Evolutionary conservation across 2,888 invertebrate genomes (phyloP), one percentile per base, ranked within the genome.

Genomic region (Fissipunctia ypsillon): DNA sequence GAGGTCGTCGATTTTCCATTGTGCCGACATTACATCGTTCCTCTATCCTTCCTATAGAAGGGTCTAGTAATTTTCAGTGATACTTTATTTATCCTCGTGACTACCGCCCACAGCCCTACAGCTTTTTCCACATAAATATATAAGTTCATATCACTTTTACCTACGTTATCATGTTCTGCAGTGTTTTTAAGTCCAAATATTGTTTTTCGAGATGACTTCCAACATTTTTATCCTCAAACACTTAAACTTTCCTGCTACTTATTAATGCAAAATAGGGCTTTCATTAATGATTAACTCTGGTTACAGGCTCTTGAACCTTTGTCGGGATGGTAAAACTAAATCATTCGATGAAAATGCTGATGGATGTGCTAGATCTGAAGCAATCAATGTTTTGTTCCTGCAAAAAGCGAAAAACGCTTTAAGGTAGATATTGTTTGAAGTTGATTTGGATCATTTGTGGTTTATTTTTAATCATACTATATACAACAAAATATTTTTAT

Each of bases 291-390:
- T 52, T 48, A 6, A 6, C 9, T 57, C 12, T 59, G n/a, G 0
- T 84, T 80, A 52, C 81, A 94, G 95, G 83, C 86, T 91, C 19
- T 88, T 93, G 43, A 86, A 88, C 3, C 93, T 99, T 9, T 98
- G 98, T 31, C 92, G 96, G 3, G 98, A 99, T 86, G 99, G 99
- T 0, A 97, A 97, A 78, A 99, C 99, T 88, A 98, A 98, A 88
- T 98, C 98, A 0, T 99, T 99, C 90, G 99, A 99, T 91, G 97
- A 97, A 66, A 96, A 97, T 66, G 98, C 97, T 3, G 96, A 97
- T 87, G 98, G 98, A 0, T 98, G 98, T 87, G 97, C 97, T 0
- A 97, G 98, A 67, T 97, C 98, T 66, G 98, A 99, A 92, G 97
- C 98, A 0, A 93, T 98, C 5, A 97, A 96, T 64, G 97, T 97